These are phyloP conservation scores for Oreortyx pictus DNA, from an alignment of 2,797 vertebrate species.

Conservation along the genomic window DNA sequence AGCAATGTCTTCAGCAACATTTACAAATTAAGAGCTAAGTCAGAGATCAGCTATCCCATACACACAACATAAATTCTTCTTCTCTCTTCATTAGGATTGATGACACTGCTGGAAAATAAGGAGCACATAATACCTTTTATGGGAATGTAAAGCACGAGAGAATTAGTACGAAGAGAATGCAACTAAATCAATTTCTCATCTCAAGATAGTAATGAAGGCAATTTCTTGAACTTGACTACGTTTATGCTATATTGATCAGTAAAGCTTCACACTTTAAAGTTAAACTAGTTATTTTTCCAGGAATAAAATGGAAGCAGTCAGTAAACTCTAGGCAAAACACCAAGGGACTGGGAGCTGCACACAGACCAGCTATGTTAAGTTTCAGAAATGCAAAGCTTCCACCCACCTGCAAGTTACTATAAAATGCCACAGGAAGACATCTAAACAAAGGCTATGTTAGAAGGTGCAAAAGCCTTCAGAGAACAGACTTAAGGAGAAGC, in stretches of 20 bases:
- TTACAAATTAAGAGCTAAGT: conserved; percentile 58
- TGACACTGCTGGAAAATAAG: conserved; percentile 53
- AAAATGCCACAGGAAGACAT: fast-evolving
- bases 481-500: background rate
- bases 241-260: conserved; percentile 60
- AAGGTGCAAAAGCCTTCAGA: background rate
- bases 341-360: background rate
- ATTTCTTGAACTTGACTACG: conserved; percentile 65
- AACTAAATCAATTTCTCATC: conserved; percentile 73
- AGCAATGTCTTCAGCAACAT: background rate
- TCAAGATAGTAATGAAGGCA: conserved; percentile 60
- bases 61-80: conserved; percentile 30
- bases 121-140: conserved; percentile 58
- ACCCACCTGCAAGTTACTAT: background rate
- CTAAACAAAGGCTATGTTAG: background rate
- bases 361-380: background rate
- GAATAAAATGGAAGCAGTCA: conserved; percentile 16
- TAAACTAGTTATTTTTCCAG: conserved; percentile 34
- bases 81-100: conserved; percentile 61
- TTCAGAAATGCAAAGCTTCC: background rate
- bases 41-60: conserved; percentile 38
- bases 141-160: conserved; percentile 39
- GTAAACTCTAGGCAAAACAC: background rate
- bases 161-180: conserved; percentile 57
- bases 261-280: background rate